A percentile compares a stretch with the other conserved stretches of the same genome.
Conservation (phyloP, 2,888 invertebrate species). For the Fissipunctia ypsillon region DNA sequence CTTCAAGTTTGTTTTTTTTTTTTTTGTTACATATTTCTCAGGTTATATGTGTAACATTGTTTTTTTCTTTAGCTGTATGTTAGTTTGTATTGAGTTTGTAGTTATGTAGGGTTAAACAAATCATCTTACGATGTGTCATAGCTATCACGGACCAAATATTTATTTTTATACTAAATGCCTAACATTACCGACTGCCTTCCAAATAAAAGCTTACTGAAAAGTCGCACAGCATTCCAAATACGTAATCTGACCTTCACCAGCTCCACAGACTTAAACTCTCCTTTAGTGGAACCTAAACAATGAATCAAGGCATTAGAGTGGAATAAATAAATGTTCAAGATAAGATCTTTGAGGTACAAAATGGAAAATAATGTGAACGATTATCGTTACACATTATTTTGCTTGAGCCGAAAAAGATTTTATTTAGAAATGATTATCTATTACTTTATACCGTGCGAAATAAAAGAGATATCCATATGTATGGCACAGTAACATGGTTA, state of each 20-base stretch:
- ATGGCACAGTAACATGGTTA: too few species aligned
- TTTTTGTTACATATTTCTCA: too few species aligned
- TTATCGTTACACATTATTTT: conserved; percentile 13
- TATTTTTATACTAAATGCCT: background rate
- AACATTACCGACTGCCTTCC: background rate
- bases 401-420: background rate
- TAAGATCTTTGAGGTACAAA: conserved; percentile 36
- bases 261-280: conserved; percentile 37
- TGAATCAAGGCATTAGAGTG: conserved; percentile 48
- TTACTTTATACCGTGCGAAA: background rate
- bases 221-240: background rate
- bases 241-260: conserved; percentile 13
- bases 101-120: too few species aligned
- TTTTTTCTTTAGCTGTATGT: too few species aligned
- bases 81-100: too few species aligned
- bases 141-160: background rate
- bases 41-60: too few species aligned
- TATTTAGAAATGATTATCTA: background rate
- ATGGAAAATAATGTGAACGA: conserved; percentile 39
- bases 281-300: conserved; percentile 44
- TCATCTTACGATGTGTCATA: too few species aligned
- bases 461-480: too few species aligned
- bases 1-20: too few species aligned
- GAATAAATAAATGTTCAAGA: conserved; percentile 43
- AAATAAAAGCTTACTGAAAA: background rate